phyloP scores from a whole-genome alignment of 2,888 invertebrate genomes.

The Trissolcus japonicus region DNA sequence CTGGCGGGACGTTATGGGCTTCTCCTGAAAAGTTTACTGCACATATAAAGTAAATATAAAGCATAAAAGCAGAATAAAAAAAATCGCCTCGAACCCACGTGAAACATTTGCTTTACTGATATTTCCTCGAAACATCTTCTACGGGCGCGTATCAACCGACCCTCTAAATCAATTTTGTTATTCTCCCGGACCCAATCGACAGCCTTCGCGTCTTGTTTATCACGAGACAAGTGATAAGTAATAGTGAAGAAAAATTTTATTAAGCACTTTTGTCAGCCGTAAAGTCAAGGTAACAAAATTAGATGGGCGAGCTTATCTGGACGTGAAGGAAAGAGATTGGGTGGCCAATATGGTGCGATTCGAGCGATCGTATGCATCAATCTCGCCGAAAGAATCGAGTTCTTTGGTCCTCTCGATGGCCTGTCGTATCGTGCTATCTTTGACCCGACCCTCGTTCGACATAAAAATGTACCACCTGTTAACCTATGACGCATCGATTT shows the following conservation, averaged over 20 bases:
- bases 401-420: conserved; percentile 38
- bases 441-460: conserved; percentile 25
- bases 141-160: too few species aligned
- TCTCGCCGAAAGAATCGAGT: conserved; percentile 53
- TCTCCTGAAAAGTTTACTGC: too few species aligned
- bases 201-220: too few species aligned
- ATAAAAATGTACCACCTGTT: conserved; percentile 60
- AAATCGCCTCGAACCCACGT: too few species aligned
- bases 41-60: too few species aligned
- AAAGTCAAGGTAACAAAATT: conserved; percentile 22
- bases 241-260: conserved; percentile 10
- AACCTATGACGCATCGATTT: conserved; percentile 49
- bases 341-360: conserved; percentile 33
- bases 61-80: too few species aligned
- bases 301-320: conserved; percentile 31
- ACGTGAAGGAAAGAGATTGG: conserved; percentile 35
- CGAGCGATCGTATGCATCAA: conserved; percentile 55
- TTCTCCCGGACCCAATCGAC: too few species aligned
- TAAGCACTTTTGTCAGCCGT: conserved; percentile 20
- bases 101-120: too few species aligned
- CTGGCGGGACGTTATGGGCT: too few species aligned
- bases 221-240: not conserved
- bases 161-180: too few species aligned
- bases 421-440: conserved; percentile 41
- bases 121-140: too few species aligned